These are phyloP conservation scores for Propithecus perrieri DNA, from an alignment of 2,797 vertebrate species.

Conservation along the genomic window DNA sequence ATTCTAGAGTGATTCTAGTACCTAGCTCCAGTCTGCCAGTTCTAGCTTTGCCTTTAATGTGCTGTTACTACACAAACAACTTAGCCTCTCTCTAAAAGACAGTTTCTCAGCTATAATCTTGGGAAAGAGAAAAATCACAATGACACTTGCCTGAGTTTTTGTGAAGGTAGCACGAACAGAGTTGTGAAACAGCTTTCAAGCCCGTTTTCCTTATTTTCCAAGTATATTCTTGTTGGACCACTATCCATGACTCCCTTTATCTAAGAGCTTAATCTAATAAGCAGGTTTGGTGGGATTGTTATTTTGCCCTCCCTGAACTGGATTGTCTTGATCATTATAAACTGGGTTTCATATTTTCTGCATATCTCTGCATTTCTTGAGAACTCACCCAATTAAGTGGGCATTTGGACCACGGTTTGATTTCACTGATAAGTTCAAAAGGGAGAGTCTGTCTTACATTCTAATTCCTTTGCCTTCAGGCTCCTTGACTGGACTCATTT, in stretches of 20 bases:
- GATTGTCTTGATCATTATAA: conserved; percentile 24
- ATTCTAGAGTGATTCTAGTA: not conserved
- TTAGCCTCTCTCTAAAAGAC: not conserved
- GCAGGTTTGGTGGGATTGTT: not conserved
- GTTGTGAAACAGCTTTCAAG: not conserved
- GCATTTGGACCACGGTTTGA: not conserved
- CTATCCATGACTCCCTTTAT: not conserved
- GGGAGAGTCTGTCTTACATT: not conserved
- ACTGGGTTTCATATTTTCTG: not conserved
- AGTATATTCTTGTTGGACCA: not conserved
- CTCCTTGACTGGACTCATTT: too few relatives aligned
- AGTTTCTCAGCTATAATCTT: not conserved
- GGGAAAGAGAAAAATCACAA: not conserved
- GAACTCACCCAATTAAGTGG: not conserved
- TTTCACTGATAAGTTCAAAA: not conserved
- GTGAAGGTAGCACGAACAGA: not conserved
- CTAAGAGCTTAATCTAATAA: not conserved
- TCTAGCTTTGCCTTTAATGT: not conserved
- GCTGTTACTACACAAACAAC: not conserved
- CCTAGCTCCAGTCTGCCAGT: not conserved
- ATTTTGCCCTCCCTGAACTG: not conserved
- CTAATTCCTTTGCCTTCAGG: not conserved
- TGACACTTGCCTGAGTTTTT: not conserved
- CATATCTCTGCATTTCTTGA: not conserved
- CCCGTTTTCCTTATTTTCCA: not conserved